Evolutionary conservation across 1,140 invertebrate genomes (phyloP), one percentile per base, ranked within the genome.

Genomic region (Parapsyche elsis): DNA sequence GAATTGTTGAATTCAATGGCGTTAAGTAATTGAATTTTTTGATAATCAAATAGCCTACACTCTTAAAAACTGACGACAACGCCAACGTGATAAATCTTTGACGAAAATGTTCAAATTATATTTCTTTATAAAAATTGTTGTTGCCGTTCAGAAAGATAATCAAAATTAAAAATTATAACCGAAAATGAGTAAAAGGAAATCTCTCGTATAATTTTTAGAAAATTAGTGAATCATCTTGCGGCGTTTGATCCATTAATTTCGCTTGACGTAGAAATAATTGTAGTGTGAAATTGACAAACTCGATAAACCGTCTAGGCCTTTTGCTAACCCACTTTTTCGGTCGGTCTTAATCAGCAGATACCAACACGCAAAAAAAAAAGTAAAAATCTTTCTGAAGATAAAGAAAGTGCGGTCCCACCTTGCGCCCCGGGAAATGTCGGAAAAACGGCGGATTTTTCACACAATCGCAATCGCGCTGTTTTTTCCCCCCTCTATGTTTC

Each of bases 281-380:
- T 77, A 77, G 75, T 77, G 75, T 77, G 75, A 77, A 77, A 77
- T 77, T 77, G 75, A 64, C 75, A 77, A 77, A 77, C 75, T 77
- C 44, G 75, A 77, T 77, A 77, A 77, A 53, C 57, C 75, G 14
- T 46, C 45, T 16, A 30, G 9, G 24, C 14, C 45, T 0, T 46
- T 46, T 19, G 5, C 44, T 46, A 16, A 9, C 9, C 45, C 38
- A 45, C 38, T 73, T 45, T 71, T 45, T 73, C 24, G n/a, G 24
- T 45, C 44, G 44, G 38, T 46, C 71, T 49, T 73, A 73, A 73
- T 73, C 71, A 73, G 71, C 71, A 73, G 45, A 73, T 46, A 73
- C 38, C 71, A 38, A 73, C 16, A 73, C 38, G 71, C 71, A 73
- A 46, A 46, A 46, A 46, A 73, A 61, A 61, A 16, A 46, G 45